Evolutionary conservation across 2,888 invertebrate species (phyloP), one percentile per base, ranked within the genome.

Genomic region (Strigamia maritima): DNA sequence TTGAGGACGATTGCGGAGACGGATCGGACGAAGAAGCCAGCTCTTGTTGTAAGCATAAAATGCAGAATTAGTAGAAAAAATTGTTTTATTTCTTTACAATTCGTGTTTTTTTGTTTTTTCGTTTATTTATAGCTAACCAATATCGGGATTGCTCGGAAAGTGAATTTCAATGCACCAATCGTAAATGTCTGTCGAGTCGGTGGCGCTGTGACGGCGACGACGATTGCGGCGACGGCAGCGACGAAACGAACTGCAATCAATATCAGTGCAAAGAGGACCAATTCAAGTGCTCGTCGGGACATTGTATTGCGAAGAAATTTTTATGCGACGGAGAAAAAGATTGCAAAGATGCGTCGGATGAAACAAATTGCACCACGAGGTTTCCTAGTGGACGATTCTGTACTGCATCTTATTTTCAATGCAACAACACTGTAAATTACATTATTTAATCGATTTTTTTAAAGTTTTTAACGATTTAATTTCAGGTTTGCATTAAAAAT

Each of bases 141-240:
- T 97, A 95, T 86, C 89, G 98, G 24, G 92, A 94, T 79, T 98
- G 97, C 84, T 97, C 96, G 0, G 97, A 97, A 85, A 95, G 94
- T 0, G 96, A 96, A 85, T 96, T 95, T 89, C 90, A 90, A 79
- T 97, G 96, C 84, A 90, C 88, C 75, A 95, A 95, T 84, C 93
- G 94, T 54, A 94, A 94, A 84, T 97, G 96, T 84, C 94, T 97
- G 77, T 95, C 96, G 0, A 92, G 92, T 0, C 89, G 96, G 81
- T 97, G 96, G 95, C 90, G 94, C 60, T 98, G 98, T 86, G 97
- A 98, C 85, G 94, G 94, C 86, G 97, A 97, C 85, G 95, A 97
- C 85, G 98, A 98, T 85, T 98, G 98, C 84, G 95, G 96, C 0
- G 98, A 98, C 86, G 93, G 93, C 83, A 92, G 94, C 2, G 98